A percentile compares a stretch with the other conserved stretches of the same genome.
Conservation (phyloP, 2,888 invertebrate genomes). For the Cryptocephalus moraei region DNA sequence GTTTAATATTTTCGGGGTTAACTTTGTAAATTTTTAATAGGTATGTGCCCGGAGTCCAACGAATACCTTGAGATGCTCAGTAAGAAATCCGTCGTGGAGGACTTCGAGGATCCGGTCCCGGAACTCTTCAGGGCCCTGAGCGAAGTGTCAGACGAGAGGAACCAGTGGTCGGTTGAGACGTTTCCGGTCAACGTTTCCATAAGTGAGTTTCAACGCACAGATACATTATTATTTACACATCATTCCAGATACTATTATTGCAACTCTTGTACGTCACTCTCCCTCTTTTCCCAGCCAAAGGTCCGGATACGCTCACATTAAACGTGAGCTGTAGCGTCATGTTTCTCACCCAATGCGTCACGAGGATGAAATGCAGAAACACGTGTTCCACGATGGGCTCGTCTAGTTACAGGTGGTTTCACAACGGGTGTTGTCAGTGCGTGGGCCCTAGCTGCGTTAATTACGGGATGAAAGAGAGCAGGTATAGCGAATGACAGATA, state of each 20-base stretch:
- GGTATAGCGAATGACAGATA: constrained; percentile 36
- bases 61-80: constrained; percentile 50
- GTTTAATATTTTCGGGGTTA: too few species aligned
- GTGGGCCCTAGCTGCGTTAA: constrained; percentile 80
- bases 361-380: constrained; percentile 76
- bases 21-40: constrained; percentile 40
- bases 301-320: not conserved
- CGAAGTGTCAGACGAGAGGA: constrained; percentile 62
- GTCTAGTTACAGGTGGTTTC: constrained; percentile 83
- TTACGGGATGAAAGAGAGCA: constrained; percentile 82
- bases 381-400: constrained; percentile 80
- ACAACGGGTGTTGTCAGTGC: constrained; percentile 91
- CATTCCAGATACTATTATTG: not conserved
- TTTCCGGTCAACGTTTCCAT: constrained; percentile 60
- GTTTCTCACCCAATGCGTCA: constrained; percentile 84
- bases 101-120: constrained; percentile 71
- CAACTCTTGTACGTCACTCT: not conserved
- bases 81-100: constrained; percentile 79
- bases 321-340: constrained; percentile 88
- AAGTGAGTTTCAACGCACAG: too few species aligned
- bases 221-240: not conserved
- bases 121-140: constrained; percentile 77
- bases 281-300: not conserved
- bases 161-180: constrained; percentile 75
- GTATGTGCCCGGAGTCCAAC: constrained; percentile 83